These are phyloP conservation scores for Pleuronectes platessa DNA, from an alignment of 2,113 vertebrate genomes.

Conservation along the genomic window DNA sequence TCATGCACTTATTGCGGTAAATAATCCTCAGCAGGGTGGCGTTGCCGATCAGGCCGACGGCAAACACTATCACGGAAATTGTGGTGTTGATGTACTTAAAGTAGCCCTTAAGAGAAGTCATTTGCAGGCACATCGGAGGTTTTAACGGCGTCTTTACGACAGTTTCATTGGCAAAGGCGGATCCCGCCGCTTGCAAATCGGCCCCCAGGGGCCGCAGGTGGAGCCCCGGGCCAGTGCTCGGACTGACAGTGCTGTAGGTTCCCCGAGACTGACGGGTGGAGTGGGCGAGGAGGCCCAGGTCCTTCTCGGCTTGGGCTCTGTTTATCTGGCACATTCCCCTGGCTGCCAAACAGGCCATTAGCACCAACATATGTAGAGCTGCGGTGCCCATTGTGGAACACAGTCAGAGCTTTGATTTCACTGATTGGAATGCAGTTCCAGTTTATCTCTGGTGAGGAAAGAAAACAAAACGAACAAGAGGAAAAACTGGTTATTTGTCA, in stretches of 20 bases:
- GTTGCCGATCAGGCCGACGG: slow-evolving; percentile 96
- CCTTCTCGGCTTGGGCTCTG: slow-evolving; percentile 46
- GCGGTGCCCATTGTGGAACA: slow-evolving; percentile 70
- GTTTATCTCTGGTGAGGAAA: slow-evolving; percentile 47
- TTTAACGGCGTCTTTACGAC: background rate
- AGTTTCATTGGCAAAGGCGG: slow-evolving; percentile 32
- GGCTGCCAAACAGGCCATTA: slow-evolving; percentile 75
- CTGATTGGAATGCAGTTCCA: slow-evolving; percentile 62
- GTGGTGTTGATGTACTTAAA: slow-evolving; percentile 96
- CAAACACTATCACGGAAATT: slow-evolving; percentile 92
- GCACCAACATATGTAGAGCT: slow-evolving; percentile 67
- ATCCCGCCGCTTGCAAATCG: slow-evolving; percentile 1
- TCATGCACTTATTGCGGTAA: slow-evolving; percentile 99
- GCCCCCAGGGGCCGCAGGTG: background rate
- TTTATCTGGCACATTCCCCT: slow-evolving; percentile 80
- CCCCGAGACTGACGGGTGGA: too few species aligned
- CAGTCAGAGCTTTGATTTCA: slow-evolving; percentile 58
- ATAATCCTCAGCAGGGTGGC: slow-evolving; percentile 97
- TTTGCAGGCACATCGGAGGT: slow-evolving; percentile 69
- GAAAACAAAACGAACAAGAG: slow-evolving; percentile 24
- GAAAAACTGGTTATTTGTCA: slow-evolving; percentile 18
- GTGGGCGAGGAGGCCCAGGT: background rate
- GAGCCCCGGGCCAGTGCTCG: background rate
- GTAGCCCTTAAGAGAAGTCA: slow-evolving; percentile 81
- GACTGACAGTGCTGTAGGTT: slow-evolving; percentile 57